A percentile compares a stretch with the other conserved stretches of the same genome.
Evolutionary conservation across 1,140 invertebrate genomes (phyloP).

Genomic region (Nephila pilipes): DNA sequence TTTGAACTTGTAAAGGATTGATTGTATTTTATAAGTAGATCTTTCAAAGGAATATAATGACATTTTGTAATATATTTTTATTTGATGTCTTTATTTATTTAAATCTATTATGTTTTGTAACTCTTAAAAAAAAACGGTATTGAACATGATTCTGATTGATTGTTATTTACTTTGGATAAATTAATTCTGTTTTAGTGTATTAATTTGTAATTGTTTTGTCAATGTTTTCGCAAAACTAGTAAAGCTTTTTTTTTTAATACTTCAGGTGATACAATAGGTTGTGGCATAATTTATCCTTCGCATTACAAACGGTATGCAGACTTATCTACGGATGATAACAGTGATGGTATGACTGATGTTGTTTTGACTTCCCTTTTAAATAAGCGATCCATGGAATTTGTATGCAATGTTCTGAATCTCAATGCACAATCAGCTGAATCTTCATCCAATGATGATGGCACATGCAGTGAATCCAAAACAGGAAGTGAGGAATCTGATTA

Average conservation of each 20-base stretch:
- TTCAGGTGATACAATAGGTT: constrained; percentile 69
- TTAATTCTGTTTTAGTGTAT: too few relatives aligned
- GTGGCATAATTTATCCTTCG: constrained; percentile 70
- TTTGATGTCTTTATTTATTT: too few relatives aligned
- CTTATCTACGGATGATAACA: constrained; percentile 72
- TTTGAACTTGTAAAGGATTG: too few relatives aligned
- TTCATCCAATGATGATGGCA: not conserved
- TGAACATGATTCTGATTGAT: too few relatives aligned
- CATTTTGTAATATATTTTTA: too few relatives aligned
- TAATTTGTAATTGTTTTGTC: not conserved
- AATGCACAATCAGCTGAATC: constrained; percentile 25
- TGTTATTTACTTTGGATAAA: too few relatives aligned
- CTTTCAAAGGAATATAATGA: too few relatives aligned
- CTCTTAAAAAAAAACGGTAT: too few relatives aligned
- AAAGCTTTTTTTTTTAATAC: too few relatives aligned
- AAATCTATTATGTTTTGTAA: too few relatives aligned
- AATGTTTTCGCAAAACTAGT: too few relatives aligned
- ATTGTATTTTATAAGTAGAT: too few relatives aligned
- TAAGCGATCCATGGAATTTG: constrained; percentile 70
- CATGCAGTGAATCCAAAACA: not conserved
- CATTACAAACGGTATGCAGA: constrained; percentile 70
- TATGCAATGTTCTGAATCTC: constrained; percentile 66
- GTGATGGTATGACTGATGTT: constrained; percentile 74
- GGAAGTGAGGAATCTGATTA: constrained; percentile 48
- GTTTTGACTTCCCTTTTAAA: constrained; percentile 65